Conservation (phyloP, 2,888 invertebrate genomes). For the Tridacna gigas region DNA sequence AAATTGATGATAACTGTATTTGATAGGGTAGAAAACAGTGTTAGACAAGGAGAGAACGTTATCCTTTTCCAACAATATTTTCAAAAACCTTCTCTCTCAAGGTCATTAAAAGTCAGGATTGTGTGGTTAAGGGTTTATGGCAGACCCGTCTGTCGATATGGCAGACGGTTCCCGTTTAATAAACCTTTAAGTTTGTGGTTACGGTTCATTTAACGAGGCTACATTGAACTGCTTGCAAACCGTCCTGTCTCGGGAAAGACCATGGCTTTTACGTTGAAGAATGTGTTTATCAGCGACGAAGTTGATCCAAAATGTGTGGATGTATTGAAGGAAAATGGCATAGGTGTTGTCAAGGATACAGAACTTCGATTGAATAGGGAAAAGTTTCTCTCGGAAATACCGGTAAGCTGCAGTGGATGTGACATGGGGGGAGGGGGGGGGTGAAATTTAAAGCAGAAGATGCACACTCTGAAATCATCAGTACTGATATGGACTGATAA, state of each 20-base stretch:
- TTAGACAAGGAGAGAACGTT: not conserved
- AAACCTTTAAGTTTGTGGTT: not conserved
- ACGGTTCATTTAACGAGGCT: not conserved
- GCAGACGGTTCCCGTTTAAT: not conserved
- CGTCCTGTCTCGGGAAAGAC: conserved; percentile 12
- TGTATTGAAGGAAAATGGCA: conserved; percentile 91
- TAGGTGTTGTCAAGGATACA: conserved; percentile 91
- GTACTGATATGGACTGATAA: not conserved
- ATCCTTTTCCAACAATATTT: too few species aligned
- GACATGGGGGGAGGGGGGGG: not conserved
- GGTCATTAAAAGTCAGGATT: too few species aligned
- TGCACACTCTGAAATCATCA: not conserved
- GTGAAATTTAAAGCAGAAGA: conserved; percentile 24
- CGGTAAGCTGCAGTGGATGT: conserved; percentile 87
- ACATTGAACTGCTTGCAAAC: not conserved
- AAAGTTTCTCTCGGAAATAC: conserved; percentile 91
- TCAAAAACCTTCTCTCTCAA: too few species aligned
- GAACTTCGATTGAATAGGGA: conserved; percentile 89
- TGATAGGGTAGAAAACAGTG: not conserved
- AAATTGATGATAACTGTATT: not conserved
- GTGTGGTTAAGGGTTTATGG: too few species aligned
- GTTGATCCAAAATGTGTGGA: conserved; percentile 94
- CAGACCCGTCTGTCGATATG: not conserved
- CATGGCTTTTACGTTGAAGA: conserved; percentile 78
- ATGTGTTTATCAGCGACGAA: conserved; percentile 95